Conservation (phyloP, 2,113 vertebrate genomes). For the Cephalopterus ornatus region DNA sequence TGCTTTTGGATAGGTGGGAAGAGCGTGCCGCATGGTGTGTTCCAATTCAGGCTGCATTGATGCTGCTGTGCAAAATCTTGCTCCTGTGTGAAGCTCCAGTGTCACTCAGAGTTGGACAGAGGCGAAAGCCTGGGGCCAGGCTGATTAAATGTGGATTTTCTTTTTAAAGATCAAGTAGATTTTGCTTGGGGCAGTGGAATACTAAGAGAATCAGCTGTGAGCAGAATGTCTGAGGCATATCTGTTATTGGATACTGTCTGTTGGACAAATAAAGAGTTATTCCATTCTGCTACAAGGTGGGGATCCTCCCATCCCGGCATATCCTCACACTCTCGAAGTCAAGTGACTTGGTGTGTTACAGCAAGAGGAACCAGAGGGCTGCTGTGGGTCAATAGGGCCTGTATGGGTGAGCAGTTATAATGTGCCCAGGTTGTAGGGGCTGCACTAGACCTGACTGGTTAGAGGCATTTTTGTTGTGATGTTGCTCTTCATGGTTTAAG, state of each 20-base stretch:
- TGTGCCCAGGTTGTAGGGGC: not conserved
- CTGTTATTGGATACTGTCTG: too few relatives aligned
- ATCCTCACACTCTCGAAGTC: not conserved
- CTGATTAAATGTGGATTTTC: not conserved
- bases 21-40: fast-evolving
- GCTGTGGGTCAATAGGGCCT: not conserved
- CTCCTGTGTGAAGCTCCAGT: not conserved
- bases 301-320: not conserved
- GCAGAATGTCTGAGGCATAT: not conserved
- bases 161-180: not conserved
- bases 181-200: not conserved
- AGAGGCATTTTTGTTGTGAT: not conserved
- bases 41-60: not conserved
- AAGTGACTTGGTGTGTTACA: not conserved
- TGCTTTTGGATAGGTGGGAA: not conserved
- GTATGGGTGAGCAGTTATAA: fast-evolving
- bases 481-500: not conserved
- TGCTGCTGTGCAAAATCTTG: not conserved
- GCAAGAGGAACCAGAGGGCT: not conserved
- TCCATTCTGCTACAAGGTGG: not conserved
- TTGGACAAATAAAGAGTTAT: too few relatives aligned
- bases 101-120: not conserved
- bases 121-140: not conserved
- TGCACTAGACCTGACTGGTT: not conserved
- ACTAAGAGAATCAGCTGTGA: not conserved